Base-by-base conservation (phyloP, 1,140 invertebrate genomes). In the Eumaeus atala region DNA sequence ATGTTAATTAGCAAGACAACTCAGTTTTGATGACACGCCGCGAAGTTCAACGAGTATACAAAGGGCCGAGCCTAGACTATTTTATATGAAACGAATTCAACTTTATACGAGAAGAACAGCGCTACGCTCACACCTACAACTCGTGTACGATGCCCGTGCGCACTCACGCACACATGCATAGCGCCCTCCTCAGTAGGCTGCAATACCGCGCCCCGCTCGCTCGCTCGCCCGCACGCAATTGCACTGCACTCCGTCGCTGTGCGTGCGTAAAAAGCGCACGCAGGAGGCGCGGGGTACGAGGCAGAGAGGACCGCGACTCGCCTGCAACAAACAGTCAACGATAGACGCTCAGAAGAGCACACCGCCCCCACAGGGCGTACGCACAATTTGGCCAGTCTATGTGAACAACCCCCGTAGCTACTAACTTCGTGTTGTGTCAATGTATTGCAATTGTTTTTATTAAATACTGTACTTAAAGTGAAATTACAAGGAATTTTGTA, bases 181-280 rank as follows among this genome's bases (percentile, higher is more conserved):
- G 56, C 64, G 74, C 79, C 74, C 77, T 77, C 82, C 71, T 75
- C 74, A 66, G 67, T 66, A 66, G 65, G 81, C 77, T 86, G 83
- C 83, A 87, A 86, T 87, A 85, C 83, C 81, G 83, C 72, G 80
- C 63, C 72, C 67, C 64, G 51, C 59, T 72, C 66, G 70, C 65
- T 63, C 58, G 37, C 40, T 53, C 59, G 65, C 75, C 76, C 75
- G 78, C 78, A 81, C 78, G 82, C 82, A 85, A 85, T 85, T 85
- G 83, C 80, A 85, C 74, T 85, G 82, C 78, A 86, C 80, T 83
- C 65, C 64, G 62, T 62, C 67, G 72, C 70, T 74, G 66, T 73
- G 74, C 77, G 78, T 84, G 83, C 83, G 83, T 85, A 85, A 85
- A 87, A 80, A 82, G 76, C 75, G 79, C 79, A 80, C 78, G 76